Base-by-base conservation (phyloP, 2,797 vertebrate species). In the Oreochromis mossambicus region DNA sequence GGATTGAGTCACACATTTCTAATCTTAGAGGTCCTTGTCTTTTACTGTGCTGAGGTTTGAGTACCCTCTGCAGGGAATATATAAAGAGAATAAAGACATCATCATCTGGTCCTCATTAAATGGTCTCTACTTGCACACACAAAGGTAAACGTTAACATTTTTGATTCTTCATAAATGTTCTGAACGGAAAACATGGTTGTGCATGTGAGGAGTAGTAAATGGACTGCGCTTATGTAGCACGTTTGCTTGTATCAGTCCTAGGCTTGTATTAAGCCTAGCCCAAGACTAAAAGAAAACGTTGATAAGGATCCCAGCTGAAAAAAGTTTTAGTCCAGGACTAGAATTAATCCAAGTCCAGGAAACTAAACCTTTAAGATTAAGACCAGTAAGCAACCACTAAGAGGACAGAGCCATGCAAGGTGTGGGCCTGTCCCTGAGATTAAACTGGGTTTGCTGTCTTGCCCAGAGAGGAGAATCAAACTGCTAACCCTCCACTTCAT, bases 1-100 rank as follows among this genome's bases (percentile, higher is more conserved):
- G 77, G 86, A 84, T 75, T 83, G 21, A 82, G 13, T 82, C 82
- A 82, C 78, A 85, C 43, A 50, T 32, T 32, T 75, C 43, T 19
- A 32, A 75, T 50, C 17, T 75, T 50, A 75, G 43, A 29, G 24
- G 41, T 8, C 15, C 63, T 84, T 55, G 17, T 70, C 10, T 87
- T 85, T 83, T 73, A 63, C 4, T 54, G 80, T 17, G 2, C 13
- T 50, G n/a, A 14, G 17, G 41, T 80, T 66, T 48, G 41, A 70
- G 6, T 26, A 46, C 8, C 14, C 9, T 46, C 66, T 73, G 66
- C 41, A 10, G 66, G 13, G 14, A 46, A 46, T 29, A 73, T 48
- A 73, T 73, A 48, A 73, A 73, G 77, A 66, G 78, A 73, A 46
- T 51, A 55, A 78, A 48, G 24, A 58, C 54, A 29, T 82, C 80